Percentiles rank a stretch among this genome's conserved stretches.
These are phyloP conservation scores for Orycteropus afer DNA, from an alignment of 2,113 vertebrate genomes.

Conservation along the genomic window DNA sequence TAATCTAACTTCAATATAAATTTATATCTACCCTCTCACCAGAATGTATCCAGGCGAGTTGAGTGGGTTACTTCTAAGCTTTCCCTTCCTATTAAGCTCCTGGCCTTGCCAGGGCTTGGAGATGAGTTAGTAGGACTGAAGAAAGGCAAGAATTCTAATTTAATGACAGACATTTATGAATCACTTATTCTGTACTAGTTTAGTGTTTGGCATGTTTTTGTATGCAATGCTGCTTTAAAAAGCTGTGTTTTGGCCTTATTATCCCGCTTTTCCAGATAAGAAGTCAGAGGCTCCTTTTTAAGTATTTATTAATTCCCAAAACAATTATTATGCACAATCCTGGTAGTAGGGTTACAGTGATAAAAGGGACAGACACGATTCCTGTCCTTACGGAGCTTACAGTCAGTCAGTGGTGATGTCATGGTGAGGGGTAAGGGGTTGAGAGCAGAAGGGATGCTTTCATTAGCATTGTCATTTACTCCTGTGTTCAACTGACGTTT, in stretches of 20 bases:
- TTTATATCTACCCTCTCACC: background rate
- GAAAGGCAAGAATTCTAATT: slow-evolving; percentile 21
- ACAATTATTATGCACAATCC: background rate
- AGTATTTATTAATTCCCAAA: slow-evolving; percentile 34
- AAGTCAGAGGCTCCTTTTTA: slow-evolving; percentile 24
- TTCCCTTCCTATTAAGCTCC: background rate
- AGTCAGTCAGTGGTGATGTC: background rate
- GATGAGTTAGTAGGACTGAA: background rate
- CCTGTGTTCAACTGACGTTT: background rate
- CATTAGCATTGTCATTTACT: background rate
- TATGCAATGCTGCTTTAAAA: slow-evolving; percentile 12
- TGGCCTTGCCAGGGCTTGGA: background rate
- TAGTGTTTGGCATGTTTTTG: background rate
- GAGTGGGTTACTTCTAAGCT: background rate
- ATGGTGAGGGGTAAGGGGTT: background rate
- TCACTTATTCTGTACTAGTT: background rate
- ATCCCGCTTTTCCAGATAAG: slow-evolving; percentile 14
- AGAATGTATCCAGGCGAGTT: background rate
- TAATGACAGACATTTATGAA: background rate
- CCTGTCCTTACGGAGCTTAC: background rate
- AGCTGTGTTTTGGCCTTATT: background rate
- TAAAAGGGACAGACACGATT: background rate
- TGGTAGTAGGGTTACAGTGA: background rate
- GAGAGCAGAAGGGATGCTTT: background rate
- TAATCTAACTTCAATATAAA: background rate